Evolutionary conservation across 2,797 vertebrate genomes (phyloP).

Genomic region (Amblyraja radiata): DNA sequence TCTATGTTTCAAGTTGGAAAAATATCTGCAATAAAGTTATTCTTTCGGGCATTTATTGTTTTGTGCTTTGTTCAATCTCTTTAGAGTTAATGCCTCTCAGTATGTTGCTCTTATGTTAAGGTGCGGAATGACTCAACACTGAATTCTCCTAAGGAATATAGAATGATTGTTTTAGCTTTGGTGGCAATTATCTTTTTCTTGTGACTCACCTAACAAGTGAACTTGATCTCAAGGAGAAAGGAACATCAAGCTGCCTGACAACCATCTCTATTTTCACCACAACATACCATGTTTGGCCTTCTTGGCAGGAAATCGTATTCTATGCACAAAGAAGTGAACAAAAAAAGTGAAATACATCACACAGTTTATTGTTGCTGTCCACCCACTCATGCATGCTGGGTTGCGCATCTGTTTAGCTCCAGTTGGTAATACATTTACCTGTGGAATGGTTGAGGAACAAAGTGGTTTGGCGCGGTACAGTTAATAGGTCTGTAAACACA

Average conservation of each 20-base stretch:
- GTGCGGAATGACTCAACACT: background rate
- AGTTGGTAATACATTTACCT: background rate
- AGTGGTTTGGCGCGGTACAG: too few relatives aligned
- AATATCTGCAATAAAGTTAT: background rate
- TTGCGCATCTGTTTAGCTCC: background rate
- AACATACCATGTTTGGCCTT: background rate
- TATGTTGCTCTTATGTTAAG: background rate
- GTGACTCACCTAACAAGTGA: background rate
- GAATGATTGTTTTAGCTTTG: background rate
- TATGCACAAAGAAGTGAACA: background rate
- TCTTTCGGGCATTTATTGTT: too few relatives aligned
- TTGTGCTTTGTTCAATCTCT: background rate
- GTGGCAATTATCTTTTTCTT: background rate
- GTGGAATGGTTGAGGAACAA: background rate
- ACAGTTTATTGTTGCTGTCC: background rate
- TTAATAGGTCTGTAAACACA: too few relatives aligned
- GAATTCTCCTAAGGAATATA: background rate
- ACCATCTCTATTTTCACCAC: background rate
- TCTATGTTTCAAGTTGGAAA: background rate
- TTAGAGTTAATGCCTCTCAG: background rate
- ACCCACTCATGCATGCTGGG: background rate
- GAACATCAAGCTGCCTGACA: background rate
- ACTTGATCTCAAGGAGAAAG: background rate
- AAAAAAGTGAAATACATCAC: too few relatives aligned
- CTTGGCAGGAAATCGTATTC: background rate